These are phyloP conservation scores for Hydrochoerus hydrochaeris DNA, from an alignment of 2,113 vertebrate genomes.

Conservation along the genomic window DNA sequence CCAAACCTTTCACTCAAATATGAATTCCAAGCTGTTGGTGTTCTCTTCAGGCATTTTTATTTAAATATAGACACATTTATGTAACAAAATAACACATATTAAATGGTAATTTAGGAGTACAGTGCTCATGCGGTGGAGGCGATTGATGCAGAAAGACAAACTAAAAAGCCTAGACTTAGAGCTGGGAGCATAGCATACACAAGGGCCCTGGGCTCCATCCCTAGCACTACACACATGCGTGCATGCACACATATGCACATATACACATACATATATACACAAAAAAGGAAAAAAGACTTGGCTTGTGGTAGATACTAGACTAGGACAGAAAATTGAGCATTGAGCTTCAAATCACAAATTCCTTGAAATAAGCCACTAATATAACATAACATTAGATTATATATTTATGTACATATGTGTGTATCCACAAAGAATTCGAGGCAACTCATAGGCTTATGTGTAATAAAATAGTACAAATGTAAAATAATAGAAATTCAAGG, in stretches of 20 bases:
- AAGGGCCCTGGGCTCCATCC: neutral
- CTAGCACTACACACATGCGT: neutral
- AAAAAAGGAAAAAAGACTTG: neutral
- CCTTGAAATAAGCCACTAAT: neutral
- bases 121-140: neutral
- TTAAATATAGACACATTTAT: neutral
- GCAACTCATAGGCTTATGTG: neutral
- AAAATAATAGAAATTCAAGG: constrained; percentile 19
- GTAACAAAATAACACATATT: neutral
- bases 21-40: neutral
- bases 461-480: neutral
- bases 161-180: neutral
- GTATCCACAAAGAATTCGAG: neutral
- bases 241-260: neutral
- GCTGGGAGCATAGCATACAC: neutral
- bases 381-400: neutral
- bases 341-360: neutral
- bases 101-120: neutral
- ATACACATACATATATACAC: neutral
- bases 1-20: neutral
- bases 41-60: neutral
- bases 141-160: neutral
- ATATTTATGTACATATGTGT: neutral
- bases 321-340: neutral
- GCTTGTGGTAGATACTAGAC: neutral